A percentile compares a stretch with the other conserved stretches of the same genome.
Evolutionary conservation across 2,888 invertebrate genomes (phyloP).

Genomic region (Caenorhabditis sulstoni): DNA sequence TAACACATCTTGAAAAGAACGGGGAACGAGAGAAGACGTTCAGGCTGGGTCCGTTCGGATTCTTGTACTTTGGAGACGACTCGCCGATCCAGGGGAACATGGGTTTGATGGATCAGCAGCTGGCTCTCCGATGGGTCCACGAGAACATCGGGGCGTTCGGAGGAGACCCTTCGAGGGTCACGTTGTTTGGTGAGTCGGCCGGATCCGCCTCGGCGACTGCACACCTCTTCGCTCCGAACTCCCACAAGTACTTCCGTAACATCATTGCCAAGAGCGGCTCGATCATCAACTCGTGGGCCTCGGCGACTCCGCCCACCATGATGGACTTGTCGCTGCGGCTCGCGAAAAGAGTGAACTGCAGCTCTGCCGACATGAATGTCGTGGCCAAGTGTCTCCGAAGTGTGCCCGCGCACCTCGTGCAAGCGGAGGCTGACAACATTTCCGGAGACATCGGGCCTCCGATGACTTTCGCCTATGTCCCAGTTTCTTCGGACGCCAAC

Average conservation of each 20-base stretch:
- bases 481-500: constrained; percentile 90
- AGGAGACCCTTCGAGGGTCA: constrained; percentile 86
- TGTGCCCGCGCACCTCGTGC: constrained; percentile 84
- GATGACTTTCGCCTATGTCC: constrained; percentile 90
- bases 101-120: constrained; percentile 93
- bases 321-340: constrained; percentile 71
- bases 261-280: constrained; percentile 86
- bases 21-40: not conserved
- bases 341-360: constrained; percentile 76
- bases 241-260: constrained; percentile 85
- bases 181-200: constrained; percentile 90
- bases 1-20: constrained; percentile 18
- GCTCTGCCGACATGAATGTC: constrained; percentile 69
- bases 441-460: constrained; percentile 79
- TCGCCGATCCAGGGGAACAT: constrained; percentile 90
- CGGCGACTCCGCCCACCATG: constrained; percentile 87
- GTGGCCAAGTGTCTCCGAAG: constrained; percentile 87
- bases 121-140: constrained; percentile 94
- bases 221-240: constrained; percentile 88
- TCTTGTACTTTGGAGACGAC: constrained; percentile 89
- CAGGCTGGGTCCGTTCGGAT: constrained; percentile 94
- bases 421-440: constrained; percentile 76
- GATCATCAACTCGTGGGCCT: constrained; percentile 93
- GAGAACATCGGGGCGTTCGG: constrained; percentile 93
- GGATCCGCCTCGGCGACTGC: constrained; percentile 88